Evolutionary conservation across 1,140 invertebrate species (phyloP).

Genomic region (Eumeta japonica): DNA sequence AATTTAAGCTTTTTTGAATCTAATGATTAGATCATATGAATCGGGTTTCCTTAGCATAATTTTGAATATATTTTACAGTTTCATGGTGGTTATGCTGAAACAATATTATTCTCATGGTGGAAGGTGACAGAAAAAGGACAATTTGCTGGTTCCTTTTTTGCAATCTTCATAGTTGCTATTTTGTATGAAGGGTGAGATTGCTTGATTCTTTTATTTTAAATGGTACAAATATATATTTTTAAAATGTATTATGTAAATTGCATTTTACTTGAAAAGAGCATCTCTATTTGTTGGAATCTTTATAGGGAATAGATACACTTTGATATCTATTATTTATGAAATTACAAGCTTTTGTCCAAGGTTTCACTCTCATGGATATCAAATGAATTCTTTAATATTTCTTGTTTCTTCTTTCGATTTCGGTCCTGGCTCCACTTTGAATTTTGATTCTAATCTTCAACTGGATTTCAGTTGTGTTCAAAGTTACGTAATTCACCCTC

Average conservation of each 20-base stretch:
- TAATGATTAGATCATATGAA: neutral
- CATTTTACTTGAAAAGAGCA: neutral
- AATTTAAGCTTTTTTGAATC: neutral
- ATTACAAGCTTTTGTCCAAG: no score
- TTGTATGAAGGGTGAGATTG: constrained; percentile 78
- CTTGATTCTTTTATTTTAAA: constrained; percentile 2
- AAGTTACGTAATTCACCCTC: no score
- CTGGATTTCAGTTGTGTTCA: no score
- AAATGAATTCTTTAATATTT: no score
- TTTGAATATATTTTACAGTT: constrained; percentile 72
- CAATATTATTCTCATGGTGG: constrained; percentile 80
- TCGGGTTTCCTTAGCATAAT: no score
- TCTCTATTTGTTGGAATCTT: constrained; percentile 6
- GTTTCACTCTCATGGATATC: no score
- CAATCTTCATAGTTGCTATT: constrained; percentile 82
- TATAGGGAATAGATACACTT: no score
- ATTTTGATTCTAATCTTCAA: no score
- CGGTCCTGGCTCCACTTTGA: no score
- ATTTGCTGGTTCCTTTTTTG: constrained; percentile 81
- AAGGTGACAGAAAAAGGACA: constrained; percentile 69
- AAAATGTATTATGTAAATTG: neutral
- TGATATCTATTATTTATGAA: no score
- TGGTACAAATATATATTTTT: constrained; percentile 1
- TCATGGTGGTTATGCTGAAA: constrained; percentile 74
- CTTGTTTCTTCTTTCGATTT: no score